These are phyloP conservation scores for Sarcophilus harrisii DNA, from an alignment of 2,797 vertebrate species.

Conservation along the genomic window DNA sequence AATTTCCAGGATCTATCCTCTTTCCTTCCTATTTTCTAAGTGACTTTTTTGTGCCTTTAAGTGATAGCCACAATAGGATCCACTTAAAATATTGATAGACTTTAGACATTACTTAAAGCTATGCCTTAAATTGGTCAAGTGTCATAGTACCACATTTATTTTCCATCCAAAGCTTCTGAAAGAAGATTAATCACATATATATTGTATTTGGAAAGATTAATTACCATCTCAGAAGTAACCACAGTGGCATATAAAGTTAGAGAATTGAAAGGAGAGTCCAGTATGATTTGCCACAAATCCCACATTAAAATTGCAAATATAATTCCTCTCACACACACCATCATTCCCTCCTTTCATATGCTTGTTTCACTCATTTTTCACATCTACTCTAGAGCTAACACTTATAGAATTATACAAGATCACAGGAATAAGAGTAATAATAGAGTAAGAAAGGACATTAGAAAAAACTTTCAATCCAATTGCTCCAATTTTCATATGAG, in stretches of 20 bases:
- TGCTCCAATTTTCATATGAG: background rate
- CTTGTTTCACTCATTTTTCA: background rate
- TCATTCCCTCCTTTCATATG: background rate
- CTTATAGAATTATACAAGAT: background rate
- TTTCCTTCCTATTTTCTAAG: background rate
- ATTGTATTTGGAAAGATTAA: background rate
- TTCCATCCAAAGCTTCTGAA: background rate
- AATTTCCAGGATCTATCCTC: background rate
- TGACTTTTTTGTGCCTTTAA: background rate
- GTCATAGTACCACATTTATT: background rate
- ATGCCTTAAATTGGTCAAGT: background rate
- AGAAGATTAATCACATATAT: background rate
- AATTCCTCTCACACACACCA: background rate
- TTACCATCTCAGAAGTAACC: background rate
- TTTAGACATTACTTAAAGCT: background rate
- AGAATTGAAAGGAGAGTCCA: background rate
- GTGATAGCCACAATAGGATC: background rate
- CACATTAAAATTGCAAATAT: background rate
- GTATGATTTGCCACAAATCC: background rate
- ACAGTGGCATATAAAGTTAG: background rate
- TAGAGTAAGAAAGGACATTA: background rate
- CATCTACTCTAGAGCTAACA: background rate
- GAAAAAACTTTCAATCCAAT: background rate
- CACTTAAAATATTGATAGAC: background rate
- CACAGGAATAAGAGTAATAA: background rate